These are phyloP conservation scores for Indicator indicator DNA, from an alignment of 2,113 vertebrate genomes.

Conservation along the genomic window DNA sequence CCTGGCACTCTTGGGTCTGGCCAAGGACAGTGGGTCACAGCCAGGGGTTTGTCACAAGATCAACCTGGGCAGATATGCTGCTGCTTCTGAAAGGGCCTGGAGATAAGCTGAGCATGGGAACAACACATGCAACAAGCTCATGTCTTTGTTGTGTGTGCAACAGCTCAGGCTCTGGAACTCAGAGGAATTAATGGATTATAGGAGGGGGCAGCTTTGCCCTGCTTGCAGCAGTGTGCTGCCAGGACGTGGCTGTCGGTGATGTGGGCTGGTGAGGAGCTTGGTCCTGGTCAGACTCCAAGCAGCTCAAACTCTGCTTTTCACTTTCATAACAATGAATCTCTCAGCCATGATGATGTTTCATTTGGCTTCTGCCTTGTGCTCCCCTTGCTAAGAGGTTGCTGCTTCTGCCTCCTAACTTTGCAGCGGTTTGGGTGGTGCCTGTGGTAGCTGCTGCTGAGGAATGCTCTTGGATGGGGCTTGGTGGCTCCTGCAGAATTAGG, in stretches of 20 bases:
- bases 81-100: neutral
- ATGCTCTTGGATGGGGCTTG: neutral
- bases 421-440: neutral
- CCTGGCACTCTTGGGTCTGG: neutral
- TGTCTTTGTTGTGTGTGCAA: conserved; percentile 3
- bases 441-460: neutral
- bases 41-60: neutral
- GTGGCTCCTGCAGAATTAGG: neutral
- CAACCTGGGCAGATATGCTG: neutral
- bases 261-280: neutral
- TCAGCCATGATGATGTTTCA: neutral
- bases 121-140: neutral
- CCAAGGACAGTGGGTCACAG: neutral
- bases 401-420: neutral
- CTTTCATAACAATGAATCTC: neutral
- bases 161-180: neutral
- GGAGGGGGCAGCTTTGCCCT: neutral
- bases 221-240: neutral
- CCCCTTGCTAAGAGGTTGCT: accelerated
- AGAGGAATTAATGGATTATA: conserved; percentile 6
- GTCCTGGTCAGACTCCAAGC: neutral
- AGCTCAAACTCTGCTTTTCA: accelerated
- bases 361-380: neutral
- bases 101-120: conserved; percentile 3
- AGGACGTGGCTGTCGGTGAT: accelerated